Evolutionary conservation across 2,888 invertebrate genomes (phyloP).

Genomic region (Camponotus fellah): DNA sequence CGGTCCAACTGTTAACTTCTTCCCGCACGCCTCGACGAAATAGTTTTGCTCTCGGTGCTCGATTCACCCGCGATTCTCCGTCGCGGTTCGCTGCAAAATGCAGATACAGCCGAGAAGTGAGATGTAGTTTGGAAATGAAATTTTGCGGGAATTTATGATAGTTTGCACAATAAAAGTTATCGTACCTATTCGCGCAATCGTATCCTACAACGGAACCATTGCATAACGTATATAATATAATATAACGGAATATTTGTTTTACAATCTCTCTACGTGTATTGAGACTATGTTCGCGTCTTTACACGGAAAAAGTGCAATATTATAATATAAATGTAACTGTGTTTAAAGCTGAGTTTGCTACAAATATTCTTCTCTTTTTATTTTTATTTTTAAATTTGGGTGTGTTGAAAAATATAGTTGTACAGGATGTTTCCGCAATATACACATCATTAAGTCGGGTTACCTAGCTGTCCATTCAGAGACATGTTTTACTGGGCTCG

Average conservation of each 20-base stretch:
- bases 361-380: neutral
- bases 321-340: conserved; percentile 8
- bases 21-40: conserved; percentile 52
- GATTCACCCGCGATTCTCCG: conserved; percentile 47
- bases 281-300: neutral
- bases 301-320: conserved; percentile 11
- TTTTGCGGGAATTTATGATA: conserved; percentile 57
- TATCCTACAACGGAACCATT: conserved; percentile 43
- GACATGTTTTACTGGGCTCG: too few species aligned
- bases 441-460: too few species aligned
- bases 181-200: conserved; percentile 43
- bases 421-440: neutral
- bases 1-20: conserved; percentile 64
- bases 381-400: conserved; percentile 25
- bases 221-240: neutral
- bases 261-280: neutral
- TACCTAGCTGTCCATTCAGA: too few species aligned
- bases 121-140: conserved; percentile 52
- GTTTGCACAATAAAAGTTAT: conserved; percentile 62
- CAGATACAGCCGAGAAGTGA: conserved; percentile 56
- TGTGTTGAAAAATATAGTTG: neutral
- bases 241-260: conserved; percentile 49
- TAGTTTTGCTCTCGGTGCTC: conserved; percentile 35
- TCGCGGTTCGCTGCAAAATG: conserved; percentile 54
- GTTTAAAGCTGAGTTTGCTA: neutral